These are phyloP conservation scores for Sebastes kiyomatsui DNA, from an alignment of 2,797 vertebrate species.

Conservation along the genomic window DNA sequence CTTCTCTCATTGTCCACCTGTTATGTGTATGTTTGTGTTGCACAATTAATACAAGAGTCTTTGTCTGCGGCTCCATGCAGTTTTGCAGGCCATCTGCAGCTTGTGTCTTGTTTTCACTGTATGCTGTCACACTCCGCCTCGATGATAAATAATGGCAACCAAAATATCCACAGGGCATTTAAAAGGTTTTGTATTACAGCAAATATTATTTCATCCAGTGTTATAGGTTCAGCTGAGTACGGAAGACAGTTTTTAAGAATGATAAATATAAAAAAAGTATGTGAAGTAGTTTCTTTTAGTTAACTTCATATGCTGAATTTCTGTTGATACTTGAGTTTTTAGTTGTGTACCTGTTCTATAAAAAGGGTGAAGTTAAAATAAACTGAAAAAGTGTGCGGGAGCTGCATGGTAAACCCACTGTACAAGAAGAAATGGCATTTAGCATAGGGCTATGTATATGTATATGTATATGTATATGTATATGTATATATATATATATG, in stretches of 20 bases:
- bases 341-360: no score
- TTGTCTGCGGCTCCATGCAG: constrained; percentile 44
- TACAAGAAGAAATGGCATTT: neutral
- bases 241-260: neutral
- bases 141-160: constrained; percentile 35
- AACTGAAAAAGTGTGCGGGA: neutral
- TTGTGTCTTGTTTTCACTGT: constrained; percentile 46
- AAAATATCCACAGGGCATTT: neutral
- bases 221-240: neutral
- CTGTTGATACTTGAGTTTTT: neutral
- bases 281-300: neutral
- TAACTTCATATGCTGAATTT: neutral
- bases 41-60: constrained; percentile 20
- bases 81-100: constrained; percentile 53
- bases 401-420: neutral
- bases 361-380: neutral
- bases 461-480: no score
- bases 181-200: neutral
- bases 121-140: constrained; percentile 30
- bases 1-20: constrained; percentile 21
- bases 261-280: neutral
- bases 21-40: constrained; percentile 36
- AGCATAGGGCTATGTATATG: neutral
- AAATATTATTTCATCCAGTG: neutral
- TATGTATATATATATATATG: no score